A percentile compares a stretch with the other conserved stretches of the same genome.
Conservation (phyloP, 2,113 vertebrate genomes). For the Chaetorhynchus papuensis region DNA sequence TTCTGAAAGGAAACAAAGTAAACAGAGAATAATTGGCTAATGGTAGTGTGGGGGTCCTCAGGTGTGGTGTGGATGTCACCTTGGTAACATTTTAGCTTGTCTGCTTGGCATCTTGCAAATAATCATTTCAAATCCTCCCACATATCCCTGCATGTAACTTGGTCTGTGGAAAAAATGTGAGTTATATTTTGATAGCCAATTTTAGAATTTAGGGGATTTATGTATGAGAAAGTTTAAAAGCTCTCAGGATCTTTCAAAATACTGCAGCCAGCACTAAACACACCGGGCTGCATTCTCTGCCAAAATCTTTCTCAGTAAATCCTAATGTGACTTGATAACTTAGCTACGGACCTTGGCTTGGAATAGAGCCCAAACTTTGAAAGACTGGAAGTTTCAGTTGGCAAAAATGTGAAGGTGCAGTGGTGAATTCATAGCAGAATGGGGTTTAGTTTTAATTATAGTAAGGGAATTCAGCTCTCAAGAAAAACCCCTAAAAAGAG, state of each 20-base stretch:
- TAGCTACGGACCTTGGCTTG: constrained; percentile 18
- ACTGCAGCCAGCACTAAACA: constrained; percentile 14
- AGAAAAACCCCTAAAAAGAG: not conserved
- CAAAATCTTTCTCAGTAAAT: constrained; percentile 50
- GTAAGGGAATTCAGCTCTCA: not conserved
- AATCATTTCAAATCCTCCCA: not conserved
- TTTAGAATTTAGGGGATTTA: constrained; percentile 4
- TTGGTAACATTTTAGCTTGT: not conserved
- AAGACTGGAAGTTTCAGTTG: constrained; percentile 21
- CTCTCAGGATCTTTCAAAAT: constrained; percentile 22
- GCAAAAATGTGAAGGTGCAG: not conserved
- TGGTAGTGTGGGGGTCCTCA: not conserved
- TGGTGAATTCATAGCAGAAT: not conserved
- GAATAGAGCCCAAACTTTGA: constrained; percentile 20
- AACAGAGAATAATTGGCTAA: not conserved
- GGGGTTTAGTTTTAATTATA: not conserved
- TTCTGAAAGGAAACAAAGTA: not conserved
- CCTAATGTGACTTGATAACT: constrained; percentile 48
- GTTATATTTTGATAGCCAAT: constrained; percentile 16
- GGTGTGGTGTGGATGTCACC: not conserved
- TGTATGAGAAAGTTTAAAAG: constrained; percentile 29
- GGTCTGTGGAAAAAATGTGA: constrained; percentile 1
- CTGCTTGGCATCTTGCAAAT: not conserved
- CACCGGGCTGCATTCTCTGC: not conserved
- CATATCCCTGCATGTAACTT: not conserved